Conservation (phyloP, 2,888 invertebrate species). For the Alsophila aescularia region DNA sequence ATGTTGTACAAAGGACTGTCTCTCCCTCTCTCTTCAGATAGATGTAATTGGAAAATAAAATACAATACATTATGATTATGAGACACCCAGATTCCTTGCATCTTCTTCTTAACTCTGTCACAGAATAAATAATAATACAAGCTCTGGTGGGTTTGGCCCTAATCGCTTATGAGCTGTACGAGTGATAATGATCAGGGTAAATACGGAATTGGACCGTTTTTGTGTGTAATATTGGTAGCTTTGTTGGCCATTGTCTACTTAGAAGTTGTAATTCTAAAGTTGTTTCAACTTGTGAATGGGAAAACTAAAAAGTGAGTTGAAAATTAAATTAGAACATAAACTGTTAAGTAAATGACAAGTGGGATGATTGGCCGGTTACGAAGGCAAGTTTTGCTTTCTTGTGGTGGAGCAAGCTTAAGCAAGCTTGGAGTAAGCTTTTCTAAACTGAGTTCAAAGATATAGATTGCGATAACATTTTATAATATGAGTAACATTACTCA, state of each 20-base stretch:
- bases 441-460: too few species aligned
- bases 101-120: not conserved
- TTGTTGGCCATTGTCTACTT: slow-evolving; percentile 56
- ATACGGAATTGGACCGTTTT: slow-evolving; percentile 60
- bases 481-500: too few species aligned
- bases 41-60: too few species aligned
- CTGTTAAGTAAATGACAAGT: not conserved
- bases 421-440: too few species aligned
- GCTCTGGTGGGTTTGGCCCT: slow-evolving; percentile 7
- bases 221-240: slow-evolving; percentile 69
- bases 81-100: not conserved
- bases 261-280: slow-evolving; percentile 39
- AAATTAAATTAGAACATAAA: not conserved
- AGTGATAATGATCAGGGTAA: slow-evolving; percentile 47
- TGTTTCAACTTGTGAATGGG: slow-evolving; percentile 26
- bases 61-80: too few species aligned
- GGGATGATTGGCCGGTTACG: too few species aligned
- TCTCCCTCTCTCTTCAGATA: too few species aligned
- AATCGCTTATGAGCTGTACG: slow-evolving; percentile 12
- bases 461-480: too few species aligned
- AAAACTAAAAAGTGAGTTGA: slow-evolving; percentile 16
- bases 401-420: too few species aligned
- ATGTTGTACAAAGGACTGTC: too few species aligned
- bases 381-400: too few species aligned
- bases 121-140: not conserved